Percentiles rank a stretch among this genome's conserved stretches.
Evolutionary conservation across 2,113 vertebrate species (phyloP).

Genomic region (Otis tarda): DNA sequence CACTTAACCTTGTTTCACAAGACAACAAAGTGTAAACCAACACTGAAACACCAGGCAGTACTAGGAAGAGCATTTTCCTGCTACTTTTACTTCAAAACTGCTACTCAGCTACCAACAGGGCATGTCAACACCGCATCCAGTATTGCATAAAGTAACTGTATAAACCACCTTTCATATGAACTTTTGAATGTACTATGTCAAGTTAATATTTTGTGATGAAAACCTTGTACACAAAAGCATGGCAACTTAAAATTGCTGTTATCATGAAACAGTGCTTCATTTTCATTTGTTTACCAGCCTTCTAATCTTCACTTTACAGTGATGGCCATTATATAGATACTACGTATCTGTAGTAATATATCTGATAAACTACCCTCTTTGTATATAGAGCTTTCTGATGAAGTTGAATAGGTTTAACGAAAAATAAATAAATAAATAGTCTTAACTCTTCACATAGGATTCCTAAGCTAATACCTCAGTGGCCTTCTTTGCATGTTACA

Average conservation of each 20-base stretch:
- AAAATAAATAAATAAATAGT: neutral
- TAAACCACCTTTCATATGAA: constrained; percentile 1
- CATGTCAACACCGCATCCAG: neutral
- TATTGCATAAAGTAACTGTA: neutral
- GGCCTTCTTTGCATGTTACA: neutral
- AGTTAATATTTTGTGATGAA: constrained; percentile 58
- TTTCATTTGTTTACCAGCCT: constrained; percentile 63
- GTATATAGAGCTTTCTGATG: constrained; percentile 14
- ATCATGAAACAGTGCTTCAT: constrained; percentile 40
- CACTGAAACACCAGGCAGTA: constrained; percentile 20
- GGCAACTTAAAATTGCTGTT: constrained; percentile 54
- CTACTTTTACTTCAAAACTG: neutral
- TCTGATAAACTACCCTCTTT: constrained; percentile 30
- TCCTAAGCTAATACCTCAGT: neutral
- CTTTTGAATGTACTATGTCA: constrained; percentile 46
- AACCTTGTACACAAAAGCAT: constrained; percentile 37
- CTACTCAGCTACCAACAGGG: neutral
- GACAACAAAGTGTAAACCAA: constrained; percentile 45
- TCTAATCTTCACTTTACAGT: constrained; percentile 30
- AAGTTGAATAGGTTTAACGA: constrained; percentile 21
- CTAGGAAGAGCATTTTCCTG: constrained; percentile 40
- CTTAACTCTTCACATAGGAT: neutral
- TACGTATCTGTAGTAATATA: neutral
- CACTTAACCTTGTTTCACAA: constrained; percentile 62
- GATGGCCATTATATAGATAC: constrained; percentile 6